Percentiles rank a stretch among this genome's conserved stretches.
Evolutionary conservation across 2,113 vertebrate species (phyloP).

Genomic region (Orientallactaga bullata): DNA sequence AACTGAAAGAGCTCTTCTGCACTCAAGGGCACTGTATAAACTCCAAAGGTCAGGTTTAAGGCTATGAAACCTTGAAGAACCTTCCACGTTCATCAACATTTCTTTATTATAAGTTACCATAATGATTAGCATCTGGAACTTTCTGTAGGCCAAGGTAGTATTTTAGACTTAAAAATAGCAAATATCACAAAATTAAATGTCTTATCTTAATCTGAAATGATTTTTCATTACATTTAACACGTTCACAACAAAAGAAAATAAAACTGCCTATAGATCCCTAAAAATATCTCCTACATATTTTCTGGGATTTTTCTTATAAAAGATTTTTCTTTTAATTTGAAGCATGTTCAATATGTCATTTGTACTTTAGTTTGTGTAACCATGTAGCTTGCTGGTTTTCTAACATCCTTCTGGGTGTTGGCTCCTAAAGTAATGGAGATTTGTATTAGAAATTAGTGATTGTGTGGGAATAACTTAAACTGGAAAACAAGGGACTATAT

Average conservation of each 20-base stretch:
- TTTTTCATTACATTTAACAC: slow-evolving; percentile 15
- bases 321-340: slow-evolving; percentile 37
- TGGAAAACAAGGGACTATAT: neutral
- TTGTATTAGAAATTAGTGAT: neutral
- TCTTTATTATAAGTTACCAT: slow-evolving; percentile 36
- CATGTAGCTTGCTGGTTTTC: neutral
- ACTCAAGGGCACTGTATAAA: neutral
- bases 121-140: slow-evolving; percentile 47
- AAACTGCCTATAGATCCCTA: neutral
- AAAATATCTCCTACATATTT: slow-evolving; percentile 24
- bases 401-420: neutral
- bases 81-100: slow-evolving; percentile 54
- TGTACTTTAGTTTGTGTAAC: neutral
- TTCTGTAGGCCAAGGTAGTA: slow-evolving; percentile 6
- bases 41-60: slow-evolving; percentile 3
- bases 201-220: neutral
- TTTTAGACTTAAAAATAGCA: slow-evolving; percentile 23
- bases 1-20: neutral
- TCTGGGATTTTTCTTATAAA: neutral
- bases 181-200: neutral
- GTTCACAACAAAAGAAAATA: neutral
- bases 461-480: neutral
- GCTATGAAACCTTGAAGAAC: neutral
- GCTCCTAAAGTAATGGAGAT: neutral
- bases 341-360: neutral